Conservation (phyloP, 2,797 vertebrate genomes). For the Benthosema pterotum region DNA sequence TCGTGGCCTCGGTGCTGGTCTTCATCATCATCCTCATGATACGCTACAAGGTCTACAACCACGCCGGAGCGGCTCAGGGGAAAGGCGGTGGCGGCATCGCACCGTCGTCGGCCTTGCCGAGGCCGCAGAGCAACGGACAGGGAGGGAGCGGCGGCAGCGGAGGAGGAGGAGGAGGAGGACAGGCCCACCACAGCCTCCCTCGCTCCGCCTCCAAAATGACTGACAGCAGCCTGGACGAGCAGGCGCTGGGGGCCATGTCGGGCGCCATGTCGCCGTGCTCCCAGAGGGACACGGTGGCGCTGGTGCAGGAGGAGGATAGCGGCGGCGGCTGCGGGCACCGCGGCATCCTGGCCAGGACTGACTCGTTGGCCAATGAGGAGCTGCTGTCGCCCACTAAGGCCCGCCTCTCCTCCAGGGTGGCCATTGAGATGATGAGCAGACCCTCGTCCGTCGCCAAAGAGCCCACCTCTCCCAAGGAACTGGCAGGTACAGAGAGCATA, state of each 20-base stretch:
- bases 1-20: slow-evolving; percentile 92
- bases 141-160: too few relatives aligned
- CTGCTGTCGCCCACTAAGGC: slow-evolving; percentile 75
- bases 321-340: slow-evolving; percentile 41
- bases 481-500: slow-evolving; percentile 70
- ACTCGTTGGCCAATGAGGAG: slow-evolving; percentile 71
- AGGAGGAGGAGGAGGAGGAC: slow-evolving; percentile 58
- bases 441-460: slow-evolving; percentile 78
- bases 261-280: slow-evolving; percentile 37
- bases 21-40: slow-evolving; percentile 97
- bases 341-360: slow-evolving; percentile 65
- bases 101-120: slow-evolving; percentile 31
- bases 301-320: slow-evolving; percentile 71
- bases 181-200: slow-evolving; percentile 70
- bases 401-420: slow-evolving; percentile 77
- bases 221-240: slow-evolving; percentile 77
- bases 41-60: slow-evolving; percentile 91
- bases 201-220: slow-evolving; percentile 80
- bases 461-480: slow-evolving; percentile 71
- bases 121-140: slow-evolving; percentile 75
- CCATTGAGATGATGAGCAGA: slow-evolving; percentile 81
- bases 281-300: slow-evolving; percentile 50
- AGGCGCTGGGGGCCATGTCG: slow-evolving; percentile 44
- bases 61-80: slow-evolving; percentile 73
- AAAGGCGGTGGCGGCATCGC: slow-evolving; percentile 68